Base-by-base conservation (phyloP, 23 tunicate genomes). In the Diplosoma virens region DNA sequence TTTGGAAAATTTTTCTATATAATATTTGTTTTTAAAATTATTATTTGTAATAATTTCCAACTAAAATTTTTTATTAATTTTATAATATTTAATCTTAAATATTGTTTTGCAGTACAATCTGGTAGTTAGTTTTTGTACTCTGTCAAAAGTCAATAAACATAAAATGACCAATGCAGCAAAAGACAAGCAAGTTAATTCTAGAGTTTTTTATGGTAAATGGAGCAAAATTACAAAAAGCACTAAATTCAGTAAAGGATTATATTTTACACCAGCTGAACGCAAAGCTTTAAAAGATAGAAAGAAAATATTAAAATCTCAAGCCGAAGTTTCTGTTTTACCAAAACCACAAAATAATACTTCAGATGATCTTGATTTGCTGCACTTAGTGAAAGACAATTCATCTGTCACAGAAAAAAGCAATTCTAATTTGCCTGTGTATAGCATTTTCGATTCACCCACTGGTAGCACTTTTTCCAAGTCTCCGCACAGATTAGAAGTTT, bases 241-340 rank as follows among this genome's bases (percentile, higher is more conserved):
- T 4, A 61, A 61, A 61, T 4, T 6, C 28, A 18, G 23, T n/a
- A 11, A 18, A 17, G 5, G 5, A 55, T 4, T 9, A 11, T 72
- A 72, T 48, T 2, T 72, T 18, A 28, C 78, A 25, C 61, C 78
- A 7, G 37, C 18, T 25, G 78, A 72, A 25, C 78, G 78, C 3
- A 31, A 72, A 50, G 25, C 18, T 3, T 30, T 72, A 6, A 60
- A 61, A 9, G 78, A 47, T 16, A 72, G 48, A 28, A 18, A 27
- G 22, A 52, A 67, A 34, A 5, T 36, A 5, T 2, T 67, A 11
- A 61, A 61, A 29, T 18, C 35, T 4, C 6, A 27, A n/a, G 50
- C 50, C 11, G 14, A 41, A 9, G 9, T 14, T 41, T 41, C 14
- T 7, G 9, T 14, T 41, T 41, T 41, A 41, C 9, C 50, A 7